Evolutionary conservation across 2,797 vertebrate species (phyloP).

Genomic region (Dromococcyx pavoninus): DNA sequence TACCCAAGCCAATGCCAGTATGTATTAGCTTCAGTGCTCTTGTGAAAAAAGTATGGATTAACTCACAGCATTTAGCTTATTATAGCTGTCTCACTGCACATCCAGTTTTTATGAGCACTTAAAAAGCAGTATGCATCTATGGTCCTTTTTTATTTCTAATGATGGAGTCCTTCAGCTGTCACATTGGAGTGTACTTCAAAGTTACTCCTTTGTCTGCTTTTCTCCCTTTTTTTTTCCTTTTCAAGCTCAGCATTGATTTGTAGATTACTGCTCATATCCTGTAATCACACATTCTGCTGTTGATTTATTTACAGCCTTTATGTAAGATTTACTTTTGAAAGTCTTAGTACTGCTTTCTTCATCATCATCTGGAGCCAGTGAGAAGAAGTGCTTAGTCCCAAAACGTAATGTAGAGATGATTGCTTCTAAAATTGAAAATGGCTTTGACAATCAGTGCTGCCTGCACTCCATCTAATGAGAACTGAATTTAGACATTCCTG

Average conservation of each 20-base stretch:
- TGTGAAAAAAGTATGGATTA: slow-evolving; percentile 43
- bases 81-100: slow-evolving; percentile 26
- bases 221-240: not conserved
- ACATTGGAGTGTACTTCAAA: slow-evolving; percentile 1
- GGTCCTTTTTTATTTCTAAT: slow-evolving; percentile 17
- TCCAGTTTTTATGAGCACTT: slow-evolving; percentile 12
- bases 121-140: slow-evolving; percentile 12
- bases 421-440: not conserved
- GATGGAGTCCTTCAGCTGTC: slow-evolving; percentile 11
- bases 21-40: slow-evolving; percentile 51
- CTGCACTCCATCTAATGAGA: not conserved
- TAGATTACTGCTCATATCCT: not conserved
- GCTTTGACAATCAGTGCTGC: not conserved
- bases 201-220: not conserved
- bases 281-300: not conserved
- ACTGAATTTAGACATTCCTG: not conserved
- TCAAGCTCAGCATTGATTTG: not conserved
- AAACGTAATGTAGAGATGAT: not conserved
- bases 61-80: slow-evolving; percentile 19
- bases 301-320: not conserved
- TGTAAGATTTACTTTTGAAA: not conserved
- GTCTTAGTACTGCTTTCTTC: not conserved
- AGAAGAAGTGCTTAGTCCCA: not conserved
- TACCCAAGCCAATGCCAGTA: slow-evolving; percentile 12
- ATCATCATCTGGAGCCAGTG: not conserved